Evolutionary conservation across 2,797 vertebrate genomes (phyloP).

Genomic region (Protonibea diacanthus): DNA sequence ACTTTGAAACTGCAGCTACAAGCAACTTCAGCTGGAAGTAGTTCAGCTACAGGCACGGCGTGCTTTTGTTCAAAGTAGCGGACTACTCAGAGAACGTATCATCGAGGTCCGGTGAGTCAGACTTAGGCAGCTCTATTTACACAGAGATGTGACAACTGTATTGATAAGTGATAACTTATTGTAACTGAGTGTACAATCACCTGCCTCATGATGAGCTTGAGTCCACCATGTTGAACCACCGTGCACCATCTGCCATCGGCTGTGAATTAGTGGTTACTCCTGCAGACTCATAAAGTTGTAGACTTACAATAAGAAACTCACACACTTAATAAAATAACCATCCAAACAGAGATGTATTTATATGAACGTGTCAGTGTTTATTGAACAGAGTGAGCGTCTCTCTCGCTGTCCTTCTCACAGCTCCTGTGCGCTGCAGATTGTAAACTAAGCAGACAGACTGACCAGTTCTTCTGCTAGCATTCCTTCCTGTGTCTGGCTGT

Average conservation of each 20-base stretch:
- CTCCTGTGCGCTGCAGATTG: conserved; percentile 3
- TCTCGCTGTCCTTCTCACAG: neutral
- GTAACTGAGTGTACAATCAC: too few relatives aligned
- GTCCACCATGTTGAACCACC: too few relatives aligned
- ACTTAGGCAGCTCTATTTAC: too few relatives aligned
- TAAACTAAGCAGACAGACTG: conserved; percentile 13
- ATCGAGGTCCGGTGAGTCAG: too few relatives aligned
- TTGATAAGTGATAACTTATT: too few relatives aligned
- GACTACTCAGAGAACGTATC: neutral
- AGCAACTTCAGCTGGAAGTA: neutral
- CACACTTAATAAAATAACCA: neutral
- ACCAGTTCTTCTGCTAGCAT: conserved; percentile 22
- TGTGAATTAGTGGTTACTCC: neutral
- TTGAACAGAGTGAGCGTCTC: neutral
- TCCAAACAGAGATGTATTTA: neutral
- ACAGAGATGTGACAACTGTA: too few relatives aligned
- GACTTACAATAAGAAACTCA: neutral
- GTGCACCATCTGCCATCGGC: neutral
- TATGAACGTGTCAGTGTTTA: neutral
- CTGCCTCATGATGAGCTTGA: too few relatives aligned
- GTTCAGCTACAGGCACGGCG: neutral
- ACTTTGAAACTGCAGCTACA: neutral
- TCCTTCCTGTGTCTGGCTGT: conserved; percentile 20
- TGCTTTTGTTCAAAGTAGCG: neutral
- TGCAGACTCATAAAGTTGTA: neutral